Evolutionary conservation across 2,113 vertebrate species (phyloP), one percentile per base, ranked within the genome.

Genomic region (Rhinoptilus africanus): DNA sequence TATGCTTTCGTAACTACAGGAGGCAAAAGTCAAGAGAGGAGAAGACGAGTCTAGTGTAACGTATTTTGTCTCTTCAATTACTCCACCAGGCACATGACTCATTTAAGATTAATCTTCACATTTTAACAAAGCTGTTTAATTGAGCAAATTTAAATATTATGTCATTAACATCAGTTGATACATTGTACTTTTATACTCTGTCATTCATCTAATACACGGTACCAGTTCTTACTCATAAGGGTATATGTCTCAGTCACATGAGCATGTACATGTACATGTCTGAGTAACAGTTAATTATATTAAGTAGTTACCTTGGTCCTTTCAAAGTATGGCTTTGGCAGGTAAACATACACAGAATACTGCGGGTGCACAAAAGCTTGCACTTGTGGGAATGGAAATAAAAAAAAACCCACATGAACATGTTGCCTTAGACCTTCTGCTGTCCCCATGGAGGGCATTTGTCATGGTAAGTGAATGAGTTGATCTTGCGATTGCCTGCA

Each of bases 341-440:
- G 15, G 7, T 81, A 41, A 64, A 64, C n/a, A 10, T n/a, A n/a
- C 28, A 68, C 10, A 64, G 20, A 4, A 5, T 54, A 34, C 16
- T 54, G 3, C 22, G 76, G 48, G 17, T 73, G 14, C 28, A 22
- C 34, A 59, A 45, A 81, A 73, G 7, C 9, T 81, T 73, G 11
- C 18, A 45, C 8, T 50, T 75, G 26, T 54, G 21, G 16, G 39
- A 77, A 45, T 26, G 13, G 47, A 75, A 86, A 48, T 37, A 1
- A 45, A 60, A 48, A 78, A 51, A 14, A 79, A 28, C 10, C 1
- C 24, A 14, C 1, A 0, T 37, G 27, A 37, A 63, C 16, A 1
- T 12, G 19, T 76, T 56, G 35, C 32, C 35, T 64, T 51, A 24
- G 41, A 86, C 35, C 12, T 89, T 37, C 27, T 62, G 24, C 18